Evolutionary conservation across 2,113 vertebrate species (phyloP), one percentile per base, ranked within the genome.

Genomic region (Etheostoma spectabile): DNA sequence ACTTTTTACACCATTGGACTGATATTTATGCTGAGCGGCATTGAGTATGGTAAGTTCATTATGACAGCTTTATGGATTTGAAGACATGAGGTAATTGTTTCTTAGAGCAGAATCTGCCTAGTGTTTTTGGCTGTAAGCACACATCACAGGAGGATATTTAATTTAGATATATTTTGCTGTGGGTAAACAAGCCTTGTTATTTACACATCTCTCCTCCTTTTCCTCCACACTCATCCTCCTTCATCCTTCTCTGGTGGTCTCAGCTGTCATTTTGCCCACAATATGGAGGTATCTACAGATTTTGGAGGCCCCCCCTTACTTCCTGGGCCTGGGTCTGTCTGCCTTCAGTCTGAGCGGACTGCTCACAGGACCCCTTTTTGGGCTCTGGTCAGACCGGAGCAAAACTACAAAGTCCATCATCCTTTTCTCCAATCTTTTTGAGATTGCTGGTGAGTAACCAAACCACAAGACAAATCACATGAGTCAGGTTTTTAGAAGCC

Each of bases 181-280:
- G 61, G 14, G 60, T 72, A 76, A 75, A 75, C 16, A 7, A 53
- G 71, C 35, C 75, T 48, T 66, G 38, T 63, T 45, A 42, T 65
- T 74, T 22, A 35, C 38, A 30, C 21, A 10, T 76, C 66, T 61
- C 49, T 30, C 63, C 30, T 59, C 10, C 16, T 59, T 51, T 55
- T 53, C 42, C 48, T 22, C n/a, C 49, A 8, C 62, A 48, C 59
- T 48, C 21, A 16, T 70, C 19, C 24, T 55, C 56, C 30, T 10
- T 55, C 46, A 0, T 51, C 60, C 22, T 8, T 38, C 49, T 74
- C 12, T 46, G 74, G 14, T 42, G 33, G 21, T 62, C 46, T 64
- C 84, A 96, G 96, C 95, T 21, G 96, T 97, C 74, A 96, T 97
- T 78, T 91, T 97, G 8, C 96, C 96, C 0, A 96, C 96, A 51